phyloP scores from a whole-genome alignment of 2,888 invertebrate species.

The Drepana falcataria region DNA sequence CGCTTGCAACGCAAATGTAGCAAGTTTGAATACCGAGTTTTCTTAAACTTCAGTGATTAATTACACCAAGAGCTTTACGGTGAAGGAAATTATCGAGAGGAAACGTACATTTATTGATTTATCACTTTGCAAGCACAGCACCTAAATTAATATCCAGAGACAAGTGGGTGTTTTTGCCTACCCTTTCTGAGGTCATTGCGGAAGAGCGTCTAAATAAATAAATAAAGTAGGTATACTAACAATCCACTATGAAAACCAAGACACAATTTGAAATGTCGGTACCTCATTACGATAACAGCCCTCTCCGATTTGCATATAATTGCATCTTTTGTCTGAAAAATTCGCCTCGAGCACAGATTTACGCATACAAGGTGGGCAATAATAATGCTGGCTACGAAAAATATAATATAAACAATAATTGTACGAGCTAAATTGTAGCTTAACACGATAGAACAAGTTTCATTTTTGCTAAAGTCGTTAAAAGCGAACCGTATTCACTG shows the following conservation, averaged over 20 bases:
- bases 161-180: too few species aligned
- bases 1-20: too few species aligned
- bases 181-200: too few species aligned
- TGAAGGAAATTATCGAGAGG: too few species aligned
- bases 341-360: conserved; percentile 74
- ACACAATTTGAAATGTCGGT: conserved; percentile 35
- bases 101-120: too few species aligned
- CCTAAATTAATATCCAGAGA: too few species aligned
- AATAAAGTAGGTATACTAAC: neutral
- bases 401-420: conserved; percentile 52
- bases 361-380: conserved; percentile 78
- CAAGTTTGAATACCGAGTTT: too few species aligned
- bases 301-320: conserved; percentile 66
- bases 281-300: conserved; percentile 50
- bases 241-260: conserved; percentile 1
- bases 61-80: too few species aligned
- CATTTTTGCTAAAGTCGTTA: conserved; percentile 31
- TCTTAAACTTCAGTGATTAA: too few species aligned
- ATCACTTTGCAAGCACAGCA: too few species aligned
- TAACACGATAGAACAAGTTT: conserved; percentile 34
- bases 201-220: too few species aligned
- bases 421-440: conserved; percentile 31
- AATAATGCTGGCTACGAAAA: conserved; percentile 70
- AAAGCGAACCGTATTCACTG: conserved; percentile 59
- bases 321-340: conserved; percentile 76